Evolutionary conservation across 1,140 invertebrate genomes (phyloP), one percentile per base, ranked within the genome.

Genomic region (Polyergus mexicanus): DNA sequence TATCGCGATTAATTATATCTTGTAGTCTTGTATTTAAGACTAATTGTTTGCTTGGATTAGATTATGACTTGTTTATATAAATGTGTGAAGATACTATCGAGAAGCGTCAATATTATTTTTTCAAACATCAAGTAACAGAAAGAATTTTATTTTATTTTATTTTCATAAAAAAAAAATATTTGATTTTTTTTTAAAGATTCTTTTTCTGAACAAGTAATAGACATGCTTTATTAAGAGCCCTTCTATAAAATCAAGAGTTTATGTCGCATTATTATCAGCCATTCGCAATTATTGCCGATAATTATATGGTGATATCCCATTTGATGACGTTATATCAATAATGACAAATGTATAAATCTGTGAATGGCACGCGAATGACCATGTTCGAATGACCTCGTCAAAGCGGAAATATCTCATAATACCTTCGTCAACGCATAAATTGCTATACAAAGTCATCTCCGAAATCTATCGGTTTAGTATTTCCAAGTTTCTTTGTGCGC

Each of bases 321-420:
- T 63, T 35, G 56, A 41, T 62, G 66, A 56, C n/a, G 10, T 13
- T 62, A 76, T 54, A 58, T 78, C 88, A 90, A 93, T 91, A 92
- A 92, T 92, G 87, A 74, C 92, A 91, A 93, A 92, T 84, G 68
- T 88, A 92, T 90, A 89, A 93, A 92, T 10, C 44, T 63, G 84
- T 91, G 54, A 88, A 86, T 89, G 89, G 86, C 92, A 92, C 84
- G 90, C 90, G 90, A 92, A 86, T n/a, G 90, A 88, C 60, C 90
- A 92, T 87, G 71, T 72, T 88, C 74, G 54, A 56, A 63, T 41
- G 63, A 60, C 75, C 78, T 88, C 85, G 80, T 75, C 75, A 65
- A 89, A 86, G 38, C 80, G 85, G 78, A 89, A 88, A 88, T 85
- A 72, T 41, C 11, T 41, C 11, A 68, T 32, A 71, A 51, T 65